Percentiles rank a stretch among this genome's conserved stretches.
phyloP scores from a whole-genome alignment of 1,140 invertebrate species.

The Eurytemora carolleeae region DNA sequence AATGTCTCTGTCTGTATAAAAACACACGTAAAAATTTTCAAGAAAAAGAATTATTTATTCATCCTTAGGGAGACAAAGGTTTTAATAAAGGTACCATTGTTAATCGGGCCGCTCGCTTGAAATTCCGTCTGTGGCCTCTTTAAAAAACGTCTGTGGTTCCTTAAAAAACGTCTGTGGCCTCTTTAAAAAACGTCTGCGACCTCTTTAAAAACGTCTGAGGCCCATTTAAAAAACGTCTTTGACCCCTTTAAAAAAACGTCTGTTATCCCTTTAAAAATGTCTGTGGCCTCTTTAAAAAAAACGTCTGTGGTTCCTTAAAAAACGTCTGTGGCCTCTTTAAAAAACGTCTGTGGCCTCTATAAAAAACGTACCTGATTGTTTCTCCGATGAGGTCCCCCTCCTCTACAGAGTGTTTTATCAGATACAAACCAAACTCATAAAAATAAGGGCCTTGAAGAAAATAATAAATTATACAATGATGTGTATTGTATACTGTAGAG shows the following conservation, averaged over 20 bases:
- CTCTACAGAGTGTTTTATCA: not conserved
- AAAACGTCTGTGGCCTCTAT: not conserved
- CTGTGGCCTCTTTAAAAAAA: too few species aligned
- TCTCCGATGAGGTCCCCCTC: not conserved
- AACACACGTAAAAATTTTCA: too few species aligned
- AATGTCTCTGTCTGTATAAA: too few species aligned
- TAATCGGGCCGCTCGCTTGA: too few species aligned
- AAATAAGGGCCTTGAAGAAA: not conserved
- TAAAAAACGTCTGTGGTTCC: not conserved
- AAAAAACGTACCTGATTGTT: not conserved
- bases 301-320: not conserved
- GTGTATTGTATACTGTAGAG: too few species aligned
- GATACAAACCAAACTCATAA: not conserved
- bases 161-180: too few species aligned
- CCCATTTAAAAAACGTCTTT: not conserved
- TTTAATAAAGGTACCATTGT: too few species aligned
- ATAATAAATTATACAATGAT: not conserved
- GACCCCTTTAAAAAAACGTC: too few species aligned
- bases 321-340: not conserved
- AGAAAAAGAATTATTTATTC: too few species aligned
- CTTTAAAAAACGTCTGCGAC: not conserved
- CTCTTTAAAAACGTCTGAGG: not conserved
- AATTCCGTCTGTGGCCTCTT: too few species aligned
- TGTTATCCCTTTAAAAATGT: not conserved
- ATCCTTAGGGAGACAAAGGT: too few species aligned